Evolutionary conservation across 2,797 vertebrate species (phyloP).

Genomic region (Helicolenus hilgendorfi): DNA sequence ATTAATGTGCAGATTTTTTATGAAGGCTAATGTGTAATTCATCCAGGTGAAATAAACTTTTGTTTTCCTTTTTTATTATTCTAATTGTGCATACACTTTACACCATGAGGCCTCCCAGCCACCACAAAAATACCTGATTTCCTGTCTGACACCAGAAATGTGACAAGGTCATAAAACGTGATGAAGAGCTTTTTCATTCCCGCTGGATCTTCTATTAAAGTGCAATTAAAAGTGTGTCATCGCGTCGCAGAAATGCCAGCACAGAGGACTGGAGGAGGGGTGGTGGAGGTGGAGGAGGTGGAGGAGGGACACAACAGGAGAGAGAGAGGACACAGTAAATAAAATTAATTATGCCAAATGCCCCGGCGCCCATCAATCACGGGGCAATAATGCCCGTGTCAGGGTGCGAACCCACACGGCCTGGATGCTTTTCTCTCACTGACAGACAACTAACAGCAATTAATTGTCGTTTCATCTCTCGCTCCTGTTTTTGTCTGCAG

Average conservation of each 20-base stretch:
- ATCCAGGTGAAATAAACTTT: not conserved
- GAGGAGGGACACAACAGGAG: slow-evolving; percentile 58
- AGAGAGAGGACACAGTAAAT: slow-evolving; percentile 83
- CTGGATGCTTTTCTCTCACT: slow-evolving; percentile 75
- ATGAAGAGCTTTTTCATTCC: slow-evolving; percentile 82
- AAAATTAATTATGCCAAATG: slow-evolving; percentile 90
- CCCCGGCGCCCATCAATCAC: slow-evolving; percentile 88
- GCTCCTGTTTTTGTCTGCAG: slow-evolving; percentile 24
- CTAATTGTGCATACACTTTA: slow-evolving; percentile 13
- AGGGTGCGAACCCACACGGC: slow-evolving; percentile 77
- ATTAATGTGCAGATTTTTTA: not conserved
- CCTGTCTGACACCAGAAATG: slow-evolving; percentile 71
- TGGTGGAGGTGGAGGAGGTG: not conserved
- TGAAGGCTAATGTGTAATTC: not conserved
- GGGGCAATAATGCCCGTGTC: slow-evolving; percentile 87
- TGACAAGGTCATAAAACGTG: slow-evolving; percentile 85
- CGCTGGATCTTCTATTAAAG: slow-evolving; percentile 83
- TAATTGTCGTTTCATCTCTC: slow-evolving; percentile 84
- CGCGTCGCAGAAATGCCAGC: slow-evolving; percentile 78
- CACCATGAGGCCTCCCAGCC: not conserved
- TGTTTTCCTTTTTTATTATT: not conserved
- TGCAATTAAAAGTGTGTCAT: slow-evolving; percentile 87
- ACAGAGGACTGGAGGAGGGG: slow-evolving; percentile 42
- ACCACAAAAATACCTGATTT: slow-evolving; percentile 71
- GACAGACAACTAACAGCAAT: slow-evolving; percentile 84